A percentile compares a stretch with the other conserved stretches of the same genome.
phyloP scores from a whole-genome alignment of 2,888 invertebrate species.

The Ptychoptera albimana region DNA sequence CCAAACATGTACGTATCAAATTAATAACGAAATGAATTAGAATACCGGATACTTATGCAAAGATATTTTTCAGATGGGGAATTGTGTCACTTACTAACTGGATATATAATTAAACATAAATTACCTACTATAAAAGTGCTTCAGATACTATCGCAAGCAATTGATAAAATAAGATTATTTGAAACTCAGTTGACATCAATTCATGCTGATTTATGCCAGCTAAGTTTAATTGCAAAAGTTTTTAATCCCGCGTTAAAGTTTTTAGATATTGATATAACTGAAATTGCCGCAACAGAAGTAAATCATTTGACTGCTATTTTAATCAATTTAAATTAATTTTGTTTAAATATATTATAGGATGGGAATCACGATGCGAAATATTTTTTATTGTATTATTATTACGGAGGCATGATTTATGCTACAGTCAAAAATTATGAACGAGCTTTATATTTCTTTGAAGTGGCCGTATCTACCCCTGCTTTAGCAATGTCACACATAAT shows the following conservation, averaged over 20 bases:
- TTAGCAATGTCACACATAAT: slow-evolving; percentile 91
- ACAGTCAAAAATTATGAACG: slow-evolving; percentile 84
- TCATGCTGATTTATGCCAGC: slow-evolving; percentile 84
- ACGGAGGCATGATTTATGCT: slow-evolving; percentile 95
- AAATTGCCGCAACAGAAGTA: slow-evolving; percentile 70
- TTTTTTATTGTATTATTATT: slow-evolving; percentile 89
- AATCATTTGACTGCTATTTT: slow-evolving; percentile 8
- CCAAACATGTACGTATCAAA: slow-evolving; percentile 51
- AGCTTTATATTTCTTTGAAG: slow-evolving; percentile 90
- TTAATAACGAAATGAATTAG: slow-evolving; percentile 7
- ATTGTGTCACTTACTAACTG: slow-evolving; percentile 70
- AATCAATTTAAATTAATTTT: not conserved
- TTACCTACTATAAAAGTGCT: slow-evolving; percentile 68
- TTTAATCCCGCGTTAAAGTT: slow-evolving; percentile 81
- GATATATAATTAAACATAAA: slow-evolving; percentile 58
- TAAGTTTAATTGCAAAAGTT: slow-evolving; percentile 80
- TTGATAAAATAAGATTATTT: slow-evolving; percentile 72
- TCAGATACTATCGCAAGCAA: slow-evolving; percentile 62
- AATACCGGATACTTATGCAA: not conserved
- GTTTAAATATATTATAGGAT: slow-evolving; percentile 34
- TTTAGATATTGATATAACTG: slow-evolving; percentile 79
- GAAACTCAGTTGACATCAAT: slow-evolving; percentile 86
- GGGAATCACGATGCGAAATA: slow-evolving; percentile 45
- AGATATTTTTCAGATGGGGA: slow-evolving; percentile 56
- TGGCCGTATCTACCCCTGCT: slow-evolving; percentile 88